Percentiles rank a stretch among this genome's conserved stretches.
phyloP scores from a whole-genome alignment of 2,113 vertebrate species.

The Lophura nycthemera region DNA sequence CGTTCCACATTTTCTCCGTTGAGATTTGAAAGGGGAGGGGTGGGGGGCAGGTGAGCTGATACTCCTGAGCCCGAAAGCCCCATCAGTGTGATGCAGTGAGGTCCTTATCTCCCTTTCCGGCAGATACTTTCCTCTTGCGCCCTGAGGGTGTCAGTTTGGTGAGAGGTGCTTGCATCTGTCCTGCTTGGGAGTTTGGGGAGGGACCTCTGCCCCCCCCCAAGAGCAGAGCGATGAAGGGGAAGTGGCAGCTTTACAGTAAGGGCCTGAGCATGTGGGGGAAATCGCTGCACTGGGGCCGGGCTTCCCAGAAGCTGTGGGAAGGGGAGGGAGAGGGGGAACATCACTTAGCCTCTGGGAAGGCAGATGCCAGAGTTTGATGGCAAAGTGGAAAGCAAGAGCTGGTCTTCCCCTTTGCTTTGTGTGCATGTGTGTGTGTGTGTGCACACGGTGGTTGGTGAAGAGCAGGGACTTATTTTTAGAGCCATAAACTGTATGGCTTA shows the following conservation, averaged over 20 bases:
- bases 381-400: neutral
- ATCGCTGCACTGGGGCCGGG: neutral
- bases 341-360: neutral
- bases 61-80: accelerated
- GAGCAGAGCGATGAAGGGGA: neutral
- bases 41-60: neutral
- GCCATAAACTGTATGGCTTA: neutral
- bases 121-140: neutral
- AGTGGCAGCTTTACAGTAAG: neutral
- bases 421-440: neutral
- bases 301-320: constrained; percentile 59
- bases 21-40: neutral
- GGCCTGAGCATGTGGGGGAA: neutral
- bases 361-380: neutral
- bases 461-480: neutral
- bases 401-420: neutral
- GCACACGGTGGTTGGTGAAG: neutral
- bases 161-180: neutral
- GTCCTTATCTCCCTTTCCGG: accelerated
- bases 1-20: accelerated
- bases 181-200: neutral
- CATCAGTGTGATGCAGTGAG: accelerated
- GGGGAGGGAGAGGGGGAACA: neutral
- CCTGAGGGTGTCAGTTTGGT: neutral
- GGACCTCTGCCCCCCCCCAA: neutral